These are phyloP conservation scores for Pterois miles DNA, from an alignment of 2,797 vertebrate genomes.

Conservation along the genomic window DNA sequence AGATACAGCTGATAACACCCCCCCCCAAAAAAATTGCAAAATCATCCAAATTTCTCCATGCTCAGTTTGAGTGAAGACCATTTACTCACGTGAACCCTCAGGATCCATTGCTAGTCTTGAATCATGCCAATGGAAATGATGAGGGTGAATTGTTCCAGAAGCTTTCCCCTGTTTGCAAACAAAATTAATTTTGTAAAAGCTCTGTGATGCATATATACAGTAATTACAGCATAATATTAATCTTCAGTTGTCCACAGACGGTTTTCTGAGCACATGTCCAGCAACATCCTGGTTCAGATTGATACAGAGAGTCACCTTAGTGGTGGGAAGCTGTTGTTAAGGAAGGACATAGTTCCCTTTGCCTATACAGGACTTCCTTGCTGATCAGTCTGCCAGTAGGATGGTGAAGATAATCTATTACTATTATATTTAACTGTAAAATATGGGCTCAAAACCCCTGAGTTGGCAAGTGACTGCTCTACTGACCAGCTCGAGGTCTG, in stretches of 20 bases:
- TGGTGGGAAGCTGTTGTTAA: background rate
- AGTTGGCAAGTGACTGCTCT: background rate
- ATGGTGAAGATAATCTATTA: background rate
- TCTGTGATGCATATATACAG: background rate
- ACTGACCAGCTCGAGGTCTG: background rate
- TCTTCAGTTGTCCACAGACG: background rate
- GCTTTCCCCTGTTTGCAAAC: conserved; percentile 5
- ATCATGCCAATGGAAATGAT: conserved; percentile 55
- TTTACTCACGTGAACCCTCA: conserved; percentile 70
- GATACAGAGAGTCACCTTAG: background rate
- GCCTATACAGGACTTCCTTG: background rate
- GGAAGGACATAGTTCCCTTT: background rate
- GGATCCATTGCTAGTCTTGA: conserved; percentile 67
- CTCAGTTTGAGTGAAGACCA: background rate
- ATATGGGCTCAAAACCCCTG: background rate
- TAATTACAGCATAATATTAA: background rate
- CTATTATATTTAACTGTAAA: background rate
- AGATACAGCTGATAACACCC: too few relatives aligned
- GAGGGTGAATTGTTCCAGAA: conserved; percentile 11
- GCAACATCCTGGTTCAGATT: background rate
- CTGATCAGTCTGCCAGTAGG: background rate
- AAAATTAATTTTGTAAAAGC: background rate
- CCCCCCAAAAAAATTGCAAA: background rate
- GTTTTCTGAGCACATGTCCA: background rate
- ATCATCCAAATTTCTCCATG: background rate